phyloP scores from a whole-genome alignment of 23 tunicate genomes.

The Aplidium turbinatum region DNA sequence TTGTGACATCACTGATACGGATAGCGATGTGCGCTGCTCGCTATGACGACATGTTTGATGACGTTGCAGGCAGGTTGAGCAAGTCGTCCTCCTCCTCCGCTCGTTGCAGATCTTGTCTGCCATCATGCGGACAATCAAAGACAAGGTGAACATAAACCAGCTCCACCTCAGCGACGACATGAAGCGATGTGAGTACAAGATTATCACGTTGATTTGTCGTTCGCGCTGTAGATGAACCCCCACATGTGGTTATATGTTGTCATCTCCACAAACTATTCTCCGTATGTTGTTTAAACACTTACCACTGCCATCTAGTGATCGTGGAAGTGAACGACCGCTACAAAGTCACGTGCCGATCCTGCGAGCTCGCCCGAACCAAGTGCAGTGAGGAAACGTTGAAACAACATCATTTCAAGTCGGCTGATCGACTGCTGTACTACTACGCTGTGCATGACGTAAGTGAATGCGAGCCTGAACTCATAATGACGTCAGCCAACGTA shows the following conservation, averaged over 20 bases:
- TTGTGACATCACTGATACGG: not conserved
- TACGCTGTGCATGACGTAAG: conserved; percentile 74
- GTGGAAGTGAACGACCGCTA: conserved; percentile 59
- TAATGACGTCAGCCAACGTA: too few species aligned
- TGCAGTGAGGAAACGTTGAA: conserved; percentile 32
- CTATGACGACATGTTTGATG: not conserved
- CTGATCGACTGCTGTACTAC: conserved; percentile 74
- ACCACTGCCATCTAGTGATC: conserved; percentile 1
- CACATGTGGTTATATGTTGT: not conserved
- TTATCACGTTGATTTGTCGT: not conserved
- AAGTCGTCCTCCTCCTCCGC: conserved; percentile 64
- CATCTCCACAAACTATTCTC: not conserved
- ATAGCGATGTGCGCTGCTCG: too few species aligned
- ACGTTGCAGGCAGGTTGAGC: conserved; percentile 68
- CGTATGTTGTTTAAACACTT: not conserved
- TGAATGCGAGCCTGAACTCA: too few species aligned
- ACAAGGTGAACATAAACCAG: conserved; percentile 57
- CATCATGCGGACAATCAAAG: conserved; percentile 66
- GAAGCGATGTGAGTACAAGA: conserved; percentile 51
- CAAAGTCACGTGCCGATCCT: conserved; percentile 54
- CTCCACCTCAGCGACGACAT: conserved; percentile 33
- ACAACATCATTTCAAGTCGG: conserved; percentile 45
- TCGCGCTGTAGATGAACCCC: not conserved
- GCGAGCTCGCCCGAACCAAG: conserved; percentile 48
- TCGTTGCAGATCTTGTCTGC: conserved; percentile 87